Evolutionary conservation across 2,888 invertebrate genomes (phyloP).

Genomic region (Oscheius myriophilus): DNA sequence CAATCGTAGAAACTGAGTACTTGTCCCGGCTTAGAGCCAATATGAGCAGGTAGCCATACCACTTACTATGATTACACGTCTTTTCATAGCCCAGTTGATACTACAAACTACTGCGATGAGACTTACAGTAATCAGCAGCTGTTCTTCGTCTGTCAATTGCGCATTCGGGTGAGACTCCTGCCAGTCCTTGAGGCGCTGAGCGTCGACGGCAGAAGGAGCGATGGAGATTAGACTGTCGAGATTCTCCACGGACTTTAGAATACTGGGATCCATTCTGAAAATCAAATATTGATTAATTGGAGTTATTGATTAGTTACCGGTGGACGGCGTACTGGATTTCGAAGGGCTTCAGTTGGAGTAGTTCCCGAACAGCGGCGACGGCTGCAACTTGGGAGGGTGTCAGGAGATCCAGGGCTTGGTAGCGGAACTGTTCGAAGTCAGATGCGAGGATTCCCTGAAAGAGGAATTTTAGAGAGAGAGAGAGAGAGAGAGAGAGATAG

Average conservation of each 20-base stretch:
- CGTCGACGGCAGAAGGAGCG: constrained; percentile 23
- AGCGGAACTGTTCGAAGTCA: neutral
- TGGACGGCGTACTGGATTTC: constrained; percentile 66
- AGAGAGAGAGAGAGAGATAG: too few species aligned
- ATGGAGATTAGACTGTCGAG: constrained; percentile 18
- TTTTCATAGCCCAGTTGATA: too few species aligned
- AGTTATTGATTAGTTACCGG: constrained; percentile 29
- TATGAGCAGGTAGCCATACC: too few species aligned
- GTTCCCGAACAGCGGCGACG: constrained; percentile 36
- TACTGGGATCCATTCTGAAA: constrained; percentile 26
- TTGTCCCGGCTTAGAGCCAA: too few species aligned
- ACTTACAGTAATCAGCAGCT: constrained; percentile 18
- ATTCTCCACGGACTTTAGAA: constrained; percentile 21
- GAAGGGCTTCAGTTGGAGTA: constrained; percentile 54
- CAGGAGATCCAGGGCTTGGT: neutral
- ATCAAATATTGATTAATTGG: neutral
- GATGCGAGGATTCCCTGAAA: constrained; percentile 7
- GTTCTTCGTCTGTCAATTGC: constrained; percentile 18
- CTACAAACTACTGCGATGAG: neutral
- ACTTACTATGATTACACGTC: too few species aligned
- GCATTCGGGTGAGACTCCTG: constrained; percentile 9
- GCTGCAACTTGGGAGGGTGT: constrained; percentile 9
- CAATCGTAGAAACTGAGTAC: too few species aligned
- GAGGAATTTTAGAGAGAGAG: neutral
- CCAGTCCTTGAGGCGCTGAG: constrained; percentile 15